Conservation (phyloP, 2,113 vertebrate species). For the Callipepla californica region DNA sequence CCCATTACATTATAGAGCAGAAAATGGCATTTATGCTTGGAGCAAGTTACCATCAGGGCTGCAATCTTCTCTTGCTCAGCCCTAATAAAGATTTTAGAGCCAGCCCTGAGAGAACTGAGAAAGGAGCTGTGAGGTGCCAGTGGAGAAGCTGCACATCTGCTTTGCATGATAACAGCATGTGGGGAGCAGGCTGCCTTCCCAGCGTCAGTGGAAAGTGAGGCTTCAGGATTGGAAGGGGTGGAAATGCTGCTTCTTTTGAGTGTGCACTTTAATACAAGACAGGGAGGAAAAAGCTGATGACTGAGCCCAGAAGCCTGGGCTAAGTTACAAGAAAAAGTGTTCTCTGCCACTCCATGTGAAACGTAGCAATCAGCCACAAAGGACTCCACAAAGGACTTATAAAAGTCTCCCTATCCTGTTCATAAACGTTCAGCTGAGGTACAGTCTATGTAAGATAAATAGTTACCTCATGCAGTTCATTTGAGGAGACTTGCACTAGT, state of each 20-base stretch:
- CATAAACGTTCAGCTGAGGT: slow-evolving; percentile 17
- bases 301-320: neutral
- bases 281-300: neutral
- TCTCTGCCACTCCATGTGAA: neutral
- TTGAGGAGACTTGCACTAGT: slow-evolving; percentile 49
- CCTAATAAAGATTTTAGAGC: neutral
- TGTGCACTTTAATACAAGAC: neutral
- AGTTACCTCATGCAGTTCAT: neutral
- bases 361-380: neutral
- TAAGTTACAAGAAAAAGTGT: neutral
- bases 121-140: neutral
- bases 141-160: neutral
- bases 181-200: neutral
- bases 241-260: neutral
- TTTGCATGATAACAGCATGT: neutral
- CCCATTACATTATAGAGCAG: neutral
- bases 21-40: neutral
- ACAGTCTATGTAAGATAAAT: neutral
- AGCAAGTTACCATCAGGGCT: neutral
- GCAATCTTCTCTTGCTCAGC: neutral
- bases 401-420: neutral
- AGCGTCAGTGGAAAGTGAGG: neutral
- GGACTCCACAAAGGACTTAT: neutral
- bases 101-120: neutral
- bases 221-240: neutral